phyloP scores from a whole-genome alignment of 2,888 invertebrate genomes.

The Elmis aenea region DNA sequence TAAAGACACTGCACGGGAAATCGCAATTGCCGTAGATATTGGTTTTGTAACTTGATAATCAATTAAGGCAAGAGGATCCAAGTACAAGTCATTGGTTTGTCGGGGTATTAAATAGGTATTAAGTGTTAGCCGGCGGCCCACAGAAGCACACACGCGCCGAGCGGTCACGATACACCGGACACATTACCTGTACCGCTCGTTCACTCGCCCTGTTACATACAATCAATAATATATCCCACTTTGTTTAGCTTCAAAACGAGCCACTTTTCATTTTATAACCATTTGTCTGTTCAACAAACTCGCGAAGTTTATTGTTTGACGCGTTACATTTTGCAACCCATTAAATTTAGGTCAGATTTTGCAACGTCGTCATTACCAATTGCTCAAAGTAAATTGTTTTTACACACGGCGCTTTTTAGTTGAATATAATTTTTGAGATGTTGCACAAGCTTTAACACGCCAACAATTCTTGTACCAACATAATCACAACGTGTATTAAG shows the following conservation, averaged over 20 bases:
- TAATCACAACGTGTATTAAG: too few relatives aligned
- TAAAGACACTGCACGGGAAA: conserved; percentile 4
- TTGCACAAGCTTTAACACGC: too few relatives aligned
- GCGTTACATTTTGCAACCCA: too few relatives aligned
- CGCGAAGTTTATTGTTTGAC: too few relatives aligned
- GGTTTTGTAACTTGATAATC: conserved; percentile 9
- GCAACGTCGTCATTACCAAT: too few relatives aligned
- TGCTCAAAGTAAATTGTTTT: too few relatives aligned
- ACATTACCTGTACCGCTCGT: conserved; percentile 8
- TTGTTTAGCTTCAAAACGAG: conserved; percentile 1
- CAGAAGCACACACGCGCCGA: conserved; percentile 9
- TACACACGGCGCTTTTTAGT: too few relatives aligned
- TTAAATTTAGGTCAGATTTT: too few relatives aligned
- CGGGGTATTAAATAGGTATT: conserved; percentile 11
- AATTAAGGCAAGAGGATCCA: conserved; percentile 10
- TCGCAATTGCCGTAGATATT: conserved; percentile 8
- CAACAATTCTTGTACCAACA: too few relatives aligned
- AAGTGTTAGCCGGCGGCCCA: conserved; percentile 9
- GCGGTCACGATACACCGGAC: conserved; percentile 10
- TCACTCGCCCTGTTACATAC: conserved; percentile 7
- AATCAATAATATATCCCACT: conserved; percentile 8
- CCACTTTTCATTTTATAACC: background rate
- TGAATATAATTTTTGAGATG: too few relatives aligned
- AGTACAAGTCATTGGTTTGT: conserved; percentile 10
- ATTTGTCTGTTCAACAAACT: background rate